Conservation (phyloP, 2,797 vertebrate genomes). For the Squalus acanthias region DNA sequence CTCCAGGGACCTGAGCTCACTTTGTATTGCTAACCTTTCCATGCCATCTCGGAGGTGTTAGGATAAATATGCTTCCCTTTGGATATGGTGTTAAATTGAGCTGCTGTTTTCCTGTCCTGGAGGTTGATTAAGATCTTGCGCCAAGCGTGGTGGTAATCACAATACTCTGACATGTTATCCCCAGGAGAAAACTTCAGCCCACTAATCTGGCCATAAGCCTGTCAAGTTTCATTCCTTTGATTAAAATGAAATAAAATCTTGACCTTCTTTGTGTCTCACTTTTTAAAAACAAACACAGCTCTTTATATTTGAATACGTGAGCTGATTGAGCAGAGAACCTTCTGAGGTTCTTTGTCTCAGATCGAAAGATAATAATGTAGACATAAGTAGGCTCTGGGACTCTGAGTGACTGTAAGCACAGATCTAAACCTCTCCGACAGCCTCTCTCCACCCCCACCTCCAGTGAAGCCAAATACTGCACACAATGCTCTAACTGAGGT, state of each 20-base stretch:
- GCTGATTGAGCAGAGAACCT: not conserved
- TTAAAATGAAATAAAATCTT: constrained; percentile 29
- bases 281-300: constrained; percentile 15
- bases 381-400: not conserved
- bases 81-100: constrained; percentile 8
- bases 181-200: constrained; percentile 5
- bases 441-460: not conserved
- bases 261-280: not conserved
- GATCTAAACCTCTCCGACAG: not conserved
- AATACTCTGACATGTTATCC: constrained; percentile 4
- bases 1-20: not conserved
- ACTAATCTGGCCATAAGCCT: not conserved
- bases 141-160: not conserved
- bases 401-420: not conserved
- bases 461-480: not conserved
- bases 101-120: constrained; percentile 2
- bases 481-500: not conserved
- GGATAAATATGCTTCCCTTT: constrained; percentile 4
- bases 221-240: constrained; percentile 29
- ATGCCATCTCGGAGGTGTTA: not conserved
- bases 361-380: not conserved
- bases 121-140: constrained; percentile 30
- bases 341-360: not conserved
- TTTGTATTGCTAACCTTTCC: not conserved
- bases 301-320: not conserved